A percentile compares a stretch with the other conserved stretches of the same genome.
These are phyloP conservation scores for Channallabes apus DNA, from an alignment of 2,797 vertebrate species.

Conservation along the genomic window DNA sequence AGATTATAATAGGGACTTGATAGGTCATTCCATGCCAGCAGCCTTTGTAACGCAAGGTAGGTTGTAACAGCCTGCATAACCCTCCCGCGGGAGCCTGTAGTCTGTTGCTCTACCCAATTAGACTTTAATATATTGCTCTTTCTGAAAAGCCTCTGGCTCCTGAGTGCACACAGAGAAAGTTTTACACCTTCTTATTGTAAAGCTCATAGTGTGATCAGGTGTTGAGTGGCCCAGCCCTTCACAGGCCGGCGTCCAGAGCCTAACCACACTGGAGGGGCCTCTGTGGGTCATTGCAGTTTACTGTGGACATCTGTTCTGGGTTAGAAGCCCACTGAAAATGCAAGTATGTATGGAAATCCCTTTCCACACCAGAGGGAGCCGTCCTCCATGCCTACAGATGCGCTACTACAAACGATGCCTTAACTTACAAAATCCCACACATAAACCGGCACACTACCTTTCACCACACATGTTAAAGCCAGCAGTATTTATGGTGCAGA, in stretches of 20 bases:
- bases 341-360: constrained; percentile 85
- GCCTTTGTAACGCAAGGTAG: constrained; percentile 81
- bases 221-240: constrained; percentile 72
- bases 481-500: constrained; percentile 80
- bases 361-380: constrained; percentile 80
- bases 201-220: constrained; percentile 89
- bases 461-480: constrained; percentile 80
- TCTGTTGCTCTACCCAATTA: constrained; percentile 83
- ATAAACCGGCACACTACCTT: constrained; percentile 66
- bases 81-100: constrained; percentile 77
- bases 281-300: constrained; percentile 84
- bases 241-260: constrained; percentile 58
- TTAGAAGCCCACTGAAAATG: constrained; percentile 80
- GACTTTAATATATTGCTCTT: constrained; percentile 84
- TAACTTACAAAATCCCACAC: constrained; percentile 39
- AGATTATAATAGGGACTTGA: constrained; percentile 71
- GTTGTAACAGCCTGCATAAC: constrained; percentile 78
- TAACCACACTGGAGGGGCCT: constrained; percentile 71
- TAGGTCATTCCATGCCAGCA: constrained; percentile 70
- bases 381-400: constrained; percentile 76
- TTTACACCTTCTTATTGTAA: constrained; percentile 74
- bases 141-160: constrained; percentile 69
- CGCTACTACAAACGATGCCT: constrained; percentile 67
- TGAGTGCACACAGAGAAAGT: constrained; percentile 68
- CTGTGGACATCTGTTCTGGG: constrained; percentile 90